Base-by-base conservation (phyloP, 2,797 vertebrate genomes). In the Crenuchus spilurus region DNA sequence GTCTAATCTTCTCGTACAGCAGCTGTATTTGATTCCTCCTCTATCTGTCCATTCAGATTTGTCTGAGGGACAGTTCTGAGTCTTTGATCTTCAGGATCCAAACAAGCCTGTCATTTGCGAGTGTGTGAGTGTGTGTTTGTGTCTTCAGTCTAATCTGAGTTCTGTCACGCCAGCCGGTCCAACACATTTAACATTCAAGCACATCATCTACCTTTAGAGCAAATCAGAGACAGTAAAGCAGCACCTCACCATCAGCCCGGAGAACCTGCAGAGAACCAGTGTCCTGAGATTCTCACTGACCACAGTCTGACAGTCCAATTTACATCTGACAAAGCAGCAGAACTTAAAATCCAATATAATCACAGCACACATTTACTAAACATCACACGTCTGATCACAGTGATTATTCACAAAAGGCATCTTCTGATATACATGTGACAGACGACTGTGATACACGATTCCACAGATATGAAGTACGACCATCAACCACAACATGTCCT, bases 221-320 rank as follows among this genome's bases (percentile, higher is more conserved):
- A 44, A 20, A 46, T 6, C 44, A 6, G 10, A 2, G 1, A 0
- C 2, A 13, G 16, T 0, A 46, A 7, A 6, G 1, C n/a, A 2
- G 44, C 46, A 49, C 2, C 6, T 10, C 46, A 6, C 8, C 2
- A 22, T 49, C 46, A 4, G 7, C n/a, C 0, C 2, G 2, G 16
- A 5, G n/a, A n/a, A n/a, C n/a, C n/a, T n/a, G n/a, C n/a, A n/a
- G n/a, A n/a, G n/a, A n/a, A n/a, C n/a, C n/a, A n/a, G n/a, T n/a
- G n/a, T n/a, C n/a, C n/a, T n/a, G n/a, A n/a, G n/a, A n/a, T n/a
- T n/a, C 22, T 13, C 31, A 2, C 62, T 67, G 75, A 72, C 6
- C 42, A 52, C 35, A 13, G 39, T 3, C 62, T 72, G 70, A 61
- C 54, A 60, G 63, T 11, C 60, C 72, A 60, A 67, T 74, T 54